phyloP scores from a whole-genome alignment of 2,113 vertebrate genomes.

The Balaeniceps rex region DNA sequence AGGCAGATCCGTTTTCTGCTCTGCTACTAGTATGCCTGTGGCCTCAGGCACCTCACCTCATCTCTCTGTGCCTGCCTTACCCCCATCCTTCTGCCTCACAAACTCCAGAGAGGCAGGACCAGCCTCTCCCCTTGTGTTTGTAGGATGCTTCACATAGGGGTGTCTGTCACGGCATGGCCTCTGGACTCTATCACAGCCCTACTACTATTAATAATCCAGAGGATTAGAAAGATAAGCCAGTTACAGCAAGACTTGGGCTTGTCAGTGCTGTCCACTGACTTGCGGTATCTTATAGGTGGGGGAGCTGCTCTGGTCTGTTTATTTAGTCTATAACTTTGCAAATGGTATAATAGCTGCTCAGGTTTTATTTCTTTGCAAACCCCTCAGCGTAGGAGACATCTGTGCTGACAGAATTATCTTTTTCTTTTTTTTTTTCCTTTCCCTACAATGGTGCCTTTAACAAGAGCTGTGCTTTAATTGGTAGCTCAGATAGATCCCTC shows the following conservation, averaged over 20 bases:
- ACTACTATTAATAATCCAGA: constrained; percentile 59
- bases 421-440: background rate
- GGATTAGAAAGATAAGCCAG: constrained; percentile 52
- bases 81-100: background rate
- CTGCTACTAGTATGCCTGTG: accelerated
- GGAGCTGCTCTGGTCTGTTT: background rate
- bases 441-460: constrained; percentile 10
- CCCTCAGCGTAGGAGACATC: constrained; percentile 42
- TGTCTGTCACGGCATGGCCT: constrained; percentile 17
- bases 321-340: constrained; percentile 47
- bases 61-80: background rate
- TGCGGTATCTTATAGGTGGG: constrained; percentile 1
- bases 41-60: background rate
- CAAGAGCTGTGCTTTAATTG: constrained; percentile 11
- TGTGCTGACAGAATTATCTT: constrained; percentile 63
- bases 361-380: constrained; percentile 45
- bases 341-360: background rate
- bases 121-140: background rate
- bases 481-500: background rate
- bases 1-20: background rate
- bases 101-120: background rate
- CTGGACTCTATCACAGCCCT: constrained; percentile 44
- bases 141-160: constrained; percentile 7
- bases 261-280: constrained; percentile 23
- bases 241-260: background rate